Evolutionary conservation across 2,797 vertebrate species (phyloP).

Genomic region (Aldrovandia affinis): DNA sequence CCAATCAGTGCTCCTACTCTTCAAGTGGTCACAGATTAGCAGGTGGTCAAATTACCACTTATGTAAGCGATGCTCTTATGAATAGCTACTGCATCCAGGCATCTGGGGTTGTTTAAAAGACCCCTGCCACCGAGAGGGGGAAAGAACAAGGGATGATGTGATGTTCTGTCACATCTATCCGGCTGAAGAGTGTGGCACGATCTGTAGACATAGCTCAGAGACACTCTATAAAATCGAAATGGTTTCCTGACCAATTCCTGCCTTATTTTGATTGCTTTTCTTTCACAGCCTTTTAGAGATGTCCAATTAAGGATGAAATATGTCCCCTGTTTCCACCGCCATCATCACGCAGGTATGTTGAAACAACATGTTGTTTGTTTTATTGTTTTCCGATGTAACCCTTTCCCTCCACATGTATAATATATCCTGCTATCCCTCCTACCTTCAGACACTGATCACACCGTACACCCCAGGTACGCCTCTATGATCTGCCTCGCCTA

Average conservation of each 20-base stretch:
- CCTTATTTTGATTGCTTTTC: constrained; percentile 46
- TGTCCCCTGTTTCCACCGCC: neutral
- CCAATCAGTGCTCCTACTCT: constrained; percentile 28
- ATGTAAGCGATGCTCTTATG: constrained; percentile 28
- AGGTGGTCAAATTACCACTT: constrained; percentile 16
- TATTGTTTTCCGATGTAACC: no score
- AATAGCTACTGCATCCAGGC: constrained; percentile 4
- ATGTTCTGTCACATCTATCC: constrained; percentile 10
- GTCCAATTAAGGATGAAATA: constrained; percentile 20
- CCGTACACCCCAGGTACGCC: no score
- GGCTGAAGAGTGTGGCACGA: neutral
- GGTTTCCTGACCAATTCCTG: constrained; percentile 48
- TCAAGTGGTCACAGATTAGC: constrained; percentile 20
- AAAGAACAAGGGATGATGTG: neutral
- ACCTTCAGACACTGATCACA: no score
- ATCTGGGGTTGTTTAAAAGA: constrained; percentile 20
- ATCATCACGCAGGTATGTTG: constrained; percentile 51
- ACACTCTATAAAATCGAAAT: constrained; percentile 63
- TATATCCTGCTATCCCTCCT: no score
- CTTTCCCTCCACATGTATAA: no score
- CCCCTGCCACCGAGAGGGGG: constrained; percentile 28
- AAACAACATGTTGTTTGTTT: no score
- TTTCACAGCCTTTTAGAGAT: constrained; percentile 13
- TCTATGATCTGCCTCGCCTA: no score
- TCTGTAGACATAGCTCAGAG: constrained; percentile 53